These are phyloP conservation scores for Hypotaenidia okinawae DNA, from an alignment of 2,797 vertebrate species.

Conservation along the genomic window DNA sequence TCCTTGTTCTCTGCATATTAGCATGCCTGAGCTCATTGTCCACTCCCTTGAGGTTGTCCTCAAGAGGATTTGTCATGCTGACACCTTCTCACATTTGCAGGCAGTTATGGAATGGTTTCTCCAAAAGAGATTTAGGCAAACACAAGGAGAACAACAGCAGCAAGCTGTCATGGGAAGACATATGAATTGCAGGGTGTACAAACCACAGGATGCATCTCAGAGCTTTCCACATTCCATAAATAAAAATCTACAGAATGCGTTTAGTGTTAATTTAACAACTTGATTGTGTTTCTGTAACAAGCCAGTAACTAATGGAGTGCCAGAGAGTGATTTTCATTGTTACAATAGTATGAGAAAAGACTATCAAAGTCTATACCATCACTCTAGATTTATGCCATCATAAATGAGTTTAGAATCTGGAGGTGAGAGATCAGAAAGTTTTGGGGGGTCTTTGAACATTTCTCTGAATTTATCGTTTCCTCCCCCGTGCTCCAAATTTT, in stretches of 20 bases:
- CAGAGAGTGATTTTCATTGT: neutral
- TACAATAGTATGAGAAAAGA: neutral
- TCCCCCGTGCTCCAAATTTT: neutral
- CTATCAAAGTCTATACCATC: neutral
- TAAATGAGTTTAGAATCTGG: conserved; percentile 5
- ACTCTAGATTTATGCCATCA: neutral
- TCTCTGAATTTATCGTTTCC: neutral
- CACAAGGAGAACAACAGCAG: neutral
- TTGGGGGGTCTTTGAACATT: neutral
- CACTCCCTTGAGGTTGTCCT: conserved; percentile 5
- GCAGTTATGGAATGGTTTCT: conserved; percentile 3
- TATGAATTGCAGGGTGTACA: neutral
- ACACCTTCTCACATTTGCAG: neutral
- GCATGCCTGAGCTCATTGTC: conserved; percentile 20
- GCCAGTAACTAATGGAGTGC: neutral
- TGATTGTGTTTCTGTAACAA: neutral
- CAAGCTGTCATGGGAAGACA: neutral
- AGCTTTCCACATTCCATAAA: conserved; percentile 10
- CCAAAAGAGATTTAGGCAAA: conserved; percentile 26
- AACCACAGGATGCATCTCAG: neutral
- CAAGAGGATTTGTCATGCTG: conserved; percentile 13
- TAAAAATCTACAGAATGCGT: neutral
- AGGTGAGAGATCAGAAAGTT: neutral
- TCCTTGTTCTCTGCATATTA: conserved; percentile 4
- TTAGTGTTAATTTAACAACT: conserved; percentile 10